Evolutionary conservation across 2,113 vertebrate genomes (phyloP).

Genomic region (Nannospalax galili): DNA sequence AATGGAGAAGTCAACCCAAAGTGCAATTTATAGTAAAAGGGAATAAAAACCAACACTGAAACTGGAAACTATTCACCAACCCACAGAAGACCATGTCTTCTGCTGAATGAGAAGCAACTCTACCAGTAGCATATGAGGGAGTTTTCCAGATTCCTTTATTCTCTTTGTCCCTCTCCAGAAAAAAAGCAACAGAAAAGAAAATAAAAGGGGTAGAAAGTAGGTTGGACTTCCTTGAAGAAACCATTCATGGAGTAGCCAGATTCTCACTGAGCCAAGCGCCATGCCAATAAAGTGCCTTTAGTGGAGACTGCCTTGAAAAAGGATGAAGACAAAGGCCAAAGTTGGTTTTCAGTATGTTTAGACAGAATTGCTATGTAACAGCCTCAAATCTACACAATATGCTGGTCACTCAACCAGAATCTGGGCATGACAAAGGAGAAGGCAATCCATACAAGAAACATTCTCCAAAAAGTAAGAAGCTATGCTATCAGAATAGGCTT

Average conservation of each 20-base stretch:
- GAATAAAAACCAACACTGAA: not conserved
- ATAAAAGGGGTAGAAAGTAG: not conserved
- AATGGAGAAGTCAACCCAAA: not conserved
- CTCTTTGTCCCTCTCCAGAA: not conserved
- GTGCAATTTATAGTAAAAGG: constrained; percentile 9
- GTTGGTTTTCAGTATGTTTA: not conserved
- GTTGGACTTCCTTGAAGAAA: not conserved
- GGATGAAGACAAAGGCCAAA: not conserved
- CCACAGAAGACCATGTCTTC: not conserved
- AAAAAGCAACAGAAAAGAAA: not conserved
- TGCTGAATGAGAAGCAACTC: not conserved
- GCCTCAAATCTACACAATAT: constrained; percentile 16
- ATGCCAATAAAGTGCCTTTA: not conserved
- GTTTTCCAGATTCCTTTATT: constrained; percentile 57
- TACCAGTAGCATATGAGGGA: not conserved
- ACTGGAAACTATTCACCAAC: not conserved
- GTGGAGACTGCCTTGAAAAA: not conserved
- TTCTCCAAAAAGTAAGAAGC: not conserved
- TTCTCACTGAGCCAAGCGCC: not conserved
- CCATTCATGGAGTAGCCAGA: not conserved
- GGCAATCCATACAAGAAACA: not conserved
- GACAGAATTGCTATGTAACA: constrained; percentile 1
- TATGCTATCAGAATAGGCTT: not conserved
- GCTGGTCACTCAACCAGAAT: not conserved
- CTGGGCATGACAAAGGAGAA: not conserved